phyloP scores from a whole-genome alignment of 1,140 invertebrate genomes.

The Epicauta chinensis region DNA sequence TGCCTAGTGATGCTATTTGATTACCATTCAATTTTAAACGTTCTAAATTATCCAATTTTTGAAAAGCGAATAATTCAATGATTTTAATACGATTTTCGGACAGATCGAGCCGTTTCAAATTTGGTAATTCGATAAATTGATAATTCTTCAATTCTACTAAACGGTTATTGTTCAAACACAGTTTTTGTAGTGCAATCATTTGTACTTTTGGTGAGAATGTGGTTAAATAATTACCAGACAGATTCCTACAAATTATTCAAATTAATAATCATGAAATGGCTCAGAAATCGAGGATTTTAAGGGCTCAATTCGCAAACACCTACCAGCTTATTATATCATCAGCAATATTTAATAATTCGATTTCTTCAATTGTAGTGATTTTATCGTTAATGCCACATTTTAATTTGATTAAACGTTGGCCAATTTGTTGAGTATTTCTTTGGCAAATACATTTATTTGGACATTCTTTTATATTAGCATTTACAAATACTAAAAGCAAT shows the following conservation, averaged over 20 bases:
- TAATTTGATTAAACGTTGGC: conserved; percentile 40
- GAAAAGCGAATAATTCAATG: conserved; percentile 58
- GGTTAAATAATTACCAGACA: conserved; percentile 37
- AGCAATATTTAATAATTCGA: conserved; percentile 44
- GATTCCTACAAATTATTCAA: conserved; percentile 37
- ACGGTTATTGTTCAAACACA: conserved; percentile 66
- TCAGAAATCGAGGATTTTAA: no score
- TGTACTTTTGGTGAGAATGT: conserved; percentile 38
- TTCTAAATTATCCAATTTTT: conserved; percentile 56
- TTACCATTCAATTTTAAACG: conserved; percentile 61
- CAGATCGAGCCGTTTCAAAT: conserved; percentile 62
- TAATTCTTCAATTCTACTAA: conserved; percentile 66
- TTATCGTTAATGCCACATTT: conserved; percentile 43
- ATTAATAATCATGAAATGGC: no score
- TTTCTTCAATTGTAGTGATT: conserved; percentile 40
- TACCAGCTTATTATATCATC: conserved; percentile 44
- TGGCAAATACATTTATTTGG: conserved; percentile 37
- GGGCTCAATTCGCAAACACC: conserved; percentile 24
- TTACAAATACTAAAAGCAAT: conserved; percentile 6
- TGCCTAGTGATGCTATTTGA: conserved; percentile 56
- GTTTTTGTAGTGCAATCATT: conserved; percentile 39
- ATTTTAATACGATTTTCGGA: conserved; percentile 58
- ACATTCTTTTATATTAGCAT: conserved; percentile 24
- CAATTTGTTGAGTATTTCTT: conserved; percentile 31
- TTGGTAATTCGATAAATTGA: conserved; percentile 62